Evolutionary conservation across 1,140 invertebrate species (phyloP).

Genomic region (Rhagoletis pomonella): DNA sequence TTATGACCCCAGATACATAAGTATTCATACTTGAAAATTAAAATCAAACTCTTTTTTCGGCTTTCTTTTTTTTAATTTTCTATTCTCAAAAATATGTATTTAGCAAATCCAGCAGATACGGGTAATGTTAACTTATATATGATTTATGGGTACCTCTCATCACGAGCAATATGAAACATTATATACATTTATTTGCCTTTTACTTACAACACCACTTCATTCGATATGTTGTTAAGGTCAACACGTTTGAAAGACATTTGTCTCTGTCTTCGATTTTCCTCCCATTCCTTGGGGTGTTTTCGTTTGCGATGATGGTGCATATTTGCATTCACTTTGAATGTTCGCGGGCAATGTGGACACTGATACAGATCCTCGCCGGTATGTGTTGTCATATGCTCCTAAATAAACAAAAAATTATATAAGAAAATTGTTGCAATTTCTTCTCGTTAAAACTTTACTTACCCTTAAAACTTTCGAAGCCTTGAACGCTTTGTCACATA

Average conservation of each 20-base stretch:
- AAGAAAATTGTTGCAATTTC: background rate
- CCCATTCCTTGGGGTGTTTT: slow-evolving; percentile 63
- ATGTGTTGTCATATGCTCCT: slow-evolving; percentile 66
- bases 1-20: too few species aligned
- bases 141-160: too few species aligned
- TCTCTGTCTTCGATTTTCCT: slow-evolving; percentile 32
- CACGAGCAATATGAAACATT: background rate
- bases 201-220: slow-evolving; percentile 35
- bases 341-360: slow-evolving; percentile 65
- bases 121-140: too few species aligned
- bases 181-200: background rate
- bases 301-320: slow-evolving; percentile 67
- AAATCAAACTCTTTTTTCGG: too few species aligned
- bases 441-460: background rate
- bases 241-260: slow-evolving; percentile 27
- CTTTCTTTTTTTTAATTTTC: too few species aligned
- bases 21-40: too few species aligned
- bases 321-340: slow-evolving; percentile 64
- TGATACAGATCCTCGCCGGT: slow-evolving; percentile 64
- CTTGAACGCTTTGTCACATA: slow-evolving; percentile 64
- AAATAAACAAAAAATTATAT: slow-evolving; percentile 54
- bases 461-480: slow-evolving; percentile 49
- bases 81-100: too few species aligned
- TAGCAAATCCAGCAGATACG: too few species aligned
- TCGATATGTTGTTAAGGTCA: slow-evolving; percentile 8